phyloP scores from a whole-genome alignment of 2,797 vertebrate genomes.

The Novumbra hubbsi region DNA sequence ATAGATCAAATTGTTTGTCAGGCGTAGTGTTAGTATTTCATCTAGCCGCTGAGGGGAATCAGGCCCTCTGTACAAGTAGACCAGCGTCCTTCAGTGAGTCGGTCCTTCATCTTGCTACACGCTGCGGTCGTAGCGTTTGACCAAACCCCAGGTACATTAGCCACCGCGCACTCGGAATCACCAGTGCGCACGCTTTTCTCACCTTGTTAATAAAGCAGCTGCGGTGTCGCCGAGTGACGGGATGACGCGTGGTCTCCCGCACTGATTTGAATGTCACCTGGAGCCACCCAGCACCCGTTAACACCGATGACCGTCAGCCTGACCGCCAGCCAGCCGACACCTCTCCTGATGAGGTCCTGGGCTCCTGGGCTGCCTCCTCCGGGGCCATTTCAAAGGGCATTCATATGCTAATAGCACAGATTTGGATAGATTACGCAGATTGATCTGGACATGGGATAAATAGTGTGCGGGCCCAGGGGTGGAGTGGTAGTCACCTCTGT shows the following conservation, averaged over 20 bases:
- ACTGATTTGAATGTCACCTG: conserved; percentile 4
- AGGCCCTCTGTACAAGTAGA: neutral
- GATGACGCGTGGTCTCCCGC: neutral
- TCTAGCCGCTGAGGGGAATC: neutral
- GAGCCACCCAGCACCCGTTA: conserved; percentile 10
- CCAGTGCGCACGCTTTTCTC: neutral
- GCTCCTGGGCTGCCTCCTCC: neutral
- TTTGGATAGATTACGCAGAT: neutral
- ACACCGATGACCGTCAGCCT: conserved; percentile 2
- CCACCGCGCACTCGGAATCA: neutral
- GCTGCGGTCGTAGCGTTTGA: neutral
- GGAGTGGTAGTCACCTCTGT: neutral
- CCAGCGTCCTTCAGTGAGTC: neutral
- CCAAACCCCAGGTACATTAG: neutral
- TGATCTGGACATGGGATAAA: neutral
- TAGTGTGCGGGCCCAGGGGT: neutral
- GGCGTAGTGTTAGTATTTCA: neutral
- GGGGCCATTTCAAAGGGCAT: neutral
- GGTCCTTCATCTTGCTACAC: neutral
- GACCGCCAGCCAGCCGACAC: neutral
- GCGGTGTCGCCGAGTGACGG: neutral
- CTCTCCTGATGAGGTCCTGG: neutral
- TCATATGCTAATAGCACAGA: conserved; percentile 6
- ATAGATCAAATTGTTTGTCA: neutral
- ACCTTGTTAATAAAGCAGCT: neutral